Percentiles rank a stretch among this genome's conserved stretches.
Conservation (phyloP, 2,888 invertebrate genomes). For the Parthenolecanium corni region DNA sequence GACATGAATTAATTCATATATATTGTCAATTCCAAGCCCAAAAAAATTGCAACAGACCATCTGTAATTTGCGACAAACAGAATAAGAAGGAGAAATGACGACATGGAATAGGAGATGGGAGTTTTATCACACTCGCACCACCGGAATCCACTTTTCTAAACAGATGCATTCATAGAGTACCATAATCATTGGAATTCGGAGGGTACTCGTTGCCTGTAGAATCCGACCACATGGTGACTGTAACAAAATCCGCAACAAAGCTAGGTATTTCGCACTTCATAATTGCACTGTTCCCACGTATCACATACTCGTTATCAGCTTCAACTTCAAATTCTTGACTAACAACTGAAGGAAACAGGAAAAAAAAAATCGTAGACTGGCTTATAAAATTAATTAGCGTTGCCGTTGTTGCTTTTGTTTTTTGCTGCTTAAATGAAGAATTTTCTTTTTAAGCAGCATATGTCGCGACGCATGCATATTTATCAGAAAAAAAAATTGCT, state of each 20-base stretch:
- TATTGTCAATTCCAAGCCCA: neutral
- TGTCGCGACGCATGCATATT: no score
- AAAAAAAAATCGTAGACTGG: neutral
- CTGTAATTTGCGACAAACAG: no score
- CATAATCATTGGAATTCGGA: slow-evolving; percentile 40
- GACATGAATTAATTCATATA: no score
- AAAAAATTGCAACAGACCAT: neutral
- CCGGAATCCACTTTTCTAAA: neutral
- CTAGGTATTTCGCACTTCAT: slow-evolving; percentile 83
- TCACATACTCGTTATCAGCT: slow-evolving; percentile 80
- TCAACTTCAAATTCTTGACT: slow-evolving; percentile 70
- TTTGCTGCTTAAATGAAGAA: no score
- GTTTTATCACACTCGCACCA: neutral
- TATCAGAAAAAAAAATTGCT: no score
- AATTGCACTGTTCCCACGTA: slow-evolving; percentile 77
- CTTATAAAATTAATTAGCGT: no score
- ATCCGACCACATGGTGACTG: slow-evolving; percentile 74
- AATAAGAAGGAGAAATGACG: no score
- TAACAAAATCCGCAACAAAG: slow-evolving; percentile 85
- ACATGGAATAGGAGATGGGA: neutral
- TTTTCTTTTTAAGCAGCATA: no score
- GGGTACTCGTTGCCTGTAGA: slow-evolving; percentile 62
- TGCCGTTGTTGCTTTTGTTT: no score
- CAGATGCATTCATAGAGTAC: slow-evolving; percentile 15
- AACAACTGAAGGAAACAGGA: slow-evolving; percentile 48